A percentile compares a stretch with the other conserved stretches of the same genome.
Conservation (phyloP, 2,888 invertebrate species). For the Ditula angustiorana region DNA sequence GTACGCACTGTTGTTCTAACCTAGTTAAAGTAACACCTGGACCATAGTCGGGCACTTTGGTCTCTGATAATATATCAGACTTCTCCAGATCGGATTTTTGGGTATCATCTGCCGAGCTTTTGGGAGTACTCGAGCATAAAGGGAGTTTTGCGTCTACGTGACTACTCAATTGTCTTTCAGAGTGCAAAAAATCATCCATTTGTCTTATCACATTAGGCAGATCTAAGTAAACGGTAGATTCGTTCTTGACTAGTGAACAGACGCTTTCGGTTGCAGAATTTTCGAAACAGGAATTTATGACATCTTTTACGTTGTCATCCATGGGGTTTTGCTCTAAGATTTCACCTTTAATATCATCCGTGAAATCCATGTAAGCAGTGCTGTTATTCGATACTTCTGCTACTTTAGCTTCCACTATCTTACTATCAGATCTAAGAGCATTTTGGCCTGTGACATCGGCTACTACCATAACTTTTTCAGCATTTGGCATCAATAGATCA, state of each 20-base stretch:
- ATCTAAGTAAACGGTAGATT: conserved; percentile 78
- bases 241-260: conserved; percentile 58
- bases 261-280: conserved; percentile 45
- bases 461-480: background rate
- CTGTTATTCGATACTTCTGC: conserved; percentile 54
- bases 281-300: conserved; percentile 56
- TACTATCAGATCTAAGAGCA: conserved; percentile 53
- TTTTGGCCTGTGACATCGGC: conserved; percentile 35
- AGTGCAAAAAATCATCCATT: conserved; percentile 65
- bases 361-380: conserved; percentile 75
- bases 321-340: conserved; percentile 54
- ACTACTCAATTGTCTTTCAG: conserved; percentile 61
- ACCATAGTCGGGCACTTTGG: conserved; percentile 58
- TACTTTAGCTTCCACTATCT: conserved; percentile 39
- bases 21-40: conserved; percentile 59
- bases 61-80: conserved; percentile 53
- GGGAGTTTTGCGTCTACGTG: conserved; percentile 49
- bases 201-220: conserved; percentile 68
- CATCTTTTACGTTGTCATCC: conserved; percentile 51
- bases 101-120: conserved; percentile 59
- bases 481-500: background rate
- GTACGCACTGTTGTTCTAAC: conserved; percentile 64
- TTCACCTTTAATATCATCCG: conserved; percentile 63
- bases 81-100: conserved; percentile 56
- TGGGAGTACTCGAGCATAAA: conserved; percentile 70